Evolutionary conservation across 1,140 invertebrate genomes (phyloP).

Genomic region (Drosophila dunni): DNA sequence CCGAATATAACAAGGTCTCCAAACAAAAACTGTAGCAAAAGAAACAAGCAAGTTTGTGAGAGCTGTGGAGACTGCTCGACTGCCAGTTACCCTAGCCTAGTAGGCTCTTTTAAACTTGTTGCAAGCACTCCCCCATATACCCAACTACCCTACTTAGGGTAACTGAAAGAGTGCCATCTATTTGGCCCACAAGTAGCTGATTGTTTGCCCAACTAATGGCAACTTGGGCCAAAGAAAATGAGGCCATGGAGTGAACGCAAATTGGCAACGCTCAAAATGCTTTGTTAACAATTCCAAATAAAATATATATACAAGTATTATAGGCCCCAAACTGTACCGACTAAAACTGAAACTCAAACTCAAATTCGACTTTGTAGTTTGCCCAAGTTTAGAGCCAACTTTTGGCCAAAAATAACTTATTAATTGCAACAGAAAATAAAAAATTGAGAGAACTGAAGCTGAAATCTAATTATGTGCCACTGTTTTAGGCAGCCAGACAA

Average conservation of each 20-base stretch:
- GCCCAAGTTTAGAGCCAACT: constrained; percentile 18
- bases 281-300: constrained; percentile 17
- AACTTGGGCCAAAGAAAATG: constrained; percentile 7
- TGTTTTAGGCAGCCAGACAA: constrained; percentile 21
- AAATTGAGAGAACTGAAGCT: not conserved
- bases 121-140: not conserved
- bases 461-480: constrained; percentile 54
- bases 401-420: constrained; percentile 48
- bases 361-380: constrained; percentile 11
- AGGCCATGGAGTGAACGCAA: constrained; percentile 43
- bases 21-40: constrained; percentile 4
- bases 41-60: not conserved
- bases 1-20: constrained; percentile 21
- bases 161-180: not conserved
- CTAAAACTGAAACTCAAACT: not conserved
- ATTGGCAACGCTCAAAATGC: constrained; percentile 53
- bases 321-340: not conserved
- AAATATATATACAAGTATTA: not conserved
- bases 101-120: not conserved
- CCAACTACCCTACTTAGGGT: not conserved
- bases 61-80: not conserved
- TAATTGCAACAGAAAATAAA: constrained; percentile 45
- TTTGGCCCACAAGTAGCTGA: constrained; percentile 39
- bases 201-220: constrained; percentile 79
- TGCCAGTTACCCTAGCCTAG: not conserved